A percentile compares a stretch with the other conserved stretches of the same genome.
Evolutionary conservation across 2,797 vertebrate genomes (phyloP).

Genomic region (Gallirallus australis): DNA sequence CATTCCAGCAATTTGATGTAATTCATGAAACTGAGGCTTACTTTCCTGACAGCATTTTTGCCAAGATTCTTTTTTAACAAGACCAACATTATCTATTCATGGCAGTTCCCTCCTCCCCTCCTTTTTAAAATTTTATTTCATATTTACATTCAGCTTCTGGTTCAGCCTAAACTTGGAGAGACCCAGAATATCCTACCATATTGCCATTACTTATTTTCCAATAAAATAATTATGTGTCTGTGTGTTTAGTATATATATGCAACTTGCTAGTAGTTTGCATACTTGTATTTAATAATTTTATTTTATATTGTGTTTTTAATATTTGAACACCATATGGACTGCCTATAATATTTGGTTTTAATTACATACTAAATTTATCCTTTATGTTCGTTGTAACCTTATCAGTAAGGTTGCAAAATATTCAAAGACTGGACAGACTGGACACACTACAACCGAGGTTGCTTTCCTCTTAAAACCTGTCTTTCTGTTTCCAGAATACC

Average conservation of each 20-base stretch:
- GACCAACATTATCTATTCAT: not conserved
- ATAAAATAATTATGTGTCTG: not conserved
- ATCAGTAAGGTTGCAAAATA: not conserved
- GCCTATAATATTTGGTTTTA: not conserved
- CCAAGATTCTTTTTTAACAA: not conserved
- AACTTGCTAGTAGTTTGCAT: not conserved
- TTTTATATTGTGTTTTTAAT: conserved; percentile 12
- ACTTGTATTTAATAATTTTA: not conserved
- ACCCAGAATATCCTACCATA: not conserved
- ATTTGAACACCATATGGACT: conserved; percentile 27
- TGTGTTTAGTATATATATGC: not conserved
- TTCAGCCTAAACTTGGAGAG: not conserved
- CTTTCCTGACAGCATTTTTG: not conserved
- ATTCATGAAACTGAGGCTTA: not conserved
- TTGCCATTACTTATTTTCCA: not conserved
- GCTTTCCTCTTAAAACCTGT: not conserved
- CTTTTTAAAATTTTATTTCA: not conserved
- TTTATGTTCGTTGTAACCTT: not conserved
- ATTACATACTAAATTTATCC: not conserved
- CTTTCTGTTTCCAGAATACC: not conserved
- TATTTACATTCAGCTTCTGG: not conserved
- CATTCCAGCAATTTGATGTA: not conserved
- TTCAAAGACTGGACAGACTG: not conserved
- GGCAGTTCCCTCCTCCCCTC: not conserved
- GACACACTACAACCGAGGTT: not conserved